phyloP scores from a whole-genome alignment of 2,797 vertebrate species.

The Myiotriccus ornatus region DNA sequence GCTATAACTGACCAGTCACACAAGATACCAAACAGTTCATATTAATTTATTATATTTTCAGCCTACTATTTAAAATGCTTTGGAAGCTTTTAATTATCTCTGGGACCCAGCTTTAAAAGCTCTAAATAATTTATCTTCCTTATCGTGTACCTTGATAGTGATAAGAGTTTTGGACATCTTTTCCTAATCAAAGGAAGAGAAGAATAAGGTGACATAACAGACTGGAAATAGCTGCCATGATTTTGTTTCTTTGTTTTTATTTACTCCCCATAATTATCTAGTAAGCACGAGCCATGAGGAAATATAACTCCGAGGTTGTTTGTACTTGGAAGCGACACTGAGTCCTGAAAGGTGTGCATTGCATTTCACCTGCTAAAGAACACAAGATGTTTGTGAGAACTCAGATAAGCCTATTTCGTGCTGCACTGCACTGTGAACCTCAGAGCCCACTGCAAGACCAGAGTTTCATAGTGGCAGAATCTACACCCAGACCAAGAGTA shows the following conservation, averaged over 20 bases:
- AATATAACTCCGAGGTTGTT: neutral
- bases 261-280: neutral
- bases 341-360: neutral
- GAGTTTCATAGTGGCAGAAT: neutral
- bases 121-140: neutral
- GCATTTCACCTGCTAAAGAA: neutral
- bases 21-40: neutral
- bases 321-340: neutral
- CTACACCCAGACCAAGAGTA: neutral
- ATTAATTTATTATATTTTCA: neutral
- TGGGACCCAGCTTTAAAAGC: neutral
- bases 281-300: neutral
- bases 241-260: neutral
- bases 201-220: neutral
- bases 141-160: neutral
- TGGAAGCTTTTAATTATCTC: neutral
- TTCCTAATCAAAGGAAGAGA: neutral
- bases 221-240: neutral
- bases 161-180: neutral
- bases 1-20: neutral
- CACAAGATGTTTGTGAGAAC: fast-evolving
- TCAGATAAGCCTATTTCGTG: neutral
- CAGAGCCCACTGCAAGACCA: neutral
- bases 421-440: neutral
- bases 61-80: neutral